phyloP scores from a whole-genome alignment of 2,797 vertebrate species.

The Clangula hyemalis region DNA sequence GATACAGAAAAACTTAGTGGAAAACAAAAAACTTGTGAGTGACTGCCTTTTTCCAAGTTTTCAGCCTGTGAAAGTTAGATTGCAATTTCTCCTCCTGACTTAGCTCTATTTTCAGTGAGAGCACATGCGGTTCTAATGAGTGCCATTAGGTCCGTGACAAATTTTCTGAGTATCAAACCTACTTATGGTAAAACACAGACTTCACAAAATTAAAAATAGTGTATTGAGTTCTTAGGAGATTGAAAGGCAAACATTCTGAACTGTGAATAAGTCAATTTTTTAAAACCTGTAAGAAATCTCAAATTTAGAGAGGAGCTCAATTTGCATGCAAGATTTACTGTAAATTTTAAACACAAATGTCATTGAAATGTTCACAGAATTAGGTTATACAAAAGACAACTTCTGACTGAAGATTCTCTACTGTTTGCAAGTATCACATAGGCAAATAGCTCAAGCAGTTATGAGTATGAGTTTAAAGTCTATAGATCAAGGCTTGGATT shows the following conservation, averaged over 20 bases:
- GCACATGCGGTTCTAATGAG: slow-evolving; percentile 43
- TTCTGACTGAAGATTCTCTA: slow-evolving; percentile 40
- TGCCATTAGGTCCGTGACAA: slow-evolving; percentile 51
- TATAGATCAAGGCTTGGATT: slow-evolving; percentile 71
- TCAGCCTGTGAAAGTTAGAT: slow-evolving; percentile 30
- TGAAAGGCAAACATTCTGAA: slow-evolving; percentile 63
- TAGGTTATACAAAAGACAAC: slow-evolving; percentile 54
- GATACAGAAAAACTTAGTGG: neutral
- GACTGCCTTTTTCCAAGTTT: slow-evolving; percentile 9
- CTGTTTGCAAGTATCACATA: slow-evolving; percentile 51
- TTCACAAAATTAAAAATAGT: slow-evolving; percentile 68
- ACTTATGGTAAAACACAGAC: slow-evolving; percentile 51
- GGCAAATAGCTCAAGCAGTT: slow-evolving; percentile 39
- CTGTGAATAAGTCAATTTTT: slow-evolving; percentile 55
- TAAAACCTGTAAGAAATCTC: slow-evolving; percentile 56
- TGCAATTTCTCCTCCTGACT: slow-evolving; percentile 33
- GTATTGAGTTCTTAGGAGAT: slow-evolving; percentile 51
- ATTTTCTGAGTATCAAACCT: slow-evolving; percentile 43
- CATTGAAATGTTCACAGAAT: slow-evolving; percentile 48
- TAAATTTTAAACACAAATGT: slow-evolving; percentile 53
- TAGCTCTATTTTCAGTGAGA: slow-evolving; percentile 61
- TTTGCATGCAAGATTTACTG: slow-evolving; percentile 28
- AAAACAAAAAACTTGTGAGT: neutral
- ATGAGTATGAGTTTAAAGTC: slow-evolving; percentile 47
- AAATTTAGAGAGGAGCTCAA: slow-evolving; percentile 42